Percentiles rank a stretch among this genome's conserved stretches.
phyloP scores from a whole-genome alignment of 2,113 vertebrate genomes.

The Probosciger aterrimus region DNA sequence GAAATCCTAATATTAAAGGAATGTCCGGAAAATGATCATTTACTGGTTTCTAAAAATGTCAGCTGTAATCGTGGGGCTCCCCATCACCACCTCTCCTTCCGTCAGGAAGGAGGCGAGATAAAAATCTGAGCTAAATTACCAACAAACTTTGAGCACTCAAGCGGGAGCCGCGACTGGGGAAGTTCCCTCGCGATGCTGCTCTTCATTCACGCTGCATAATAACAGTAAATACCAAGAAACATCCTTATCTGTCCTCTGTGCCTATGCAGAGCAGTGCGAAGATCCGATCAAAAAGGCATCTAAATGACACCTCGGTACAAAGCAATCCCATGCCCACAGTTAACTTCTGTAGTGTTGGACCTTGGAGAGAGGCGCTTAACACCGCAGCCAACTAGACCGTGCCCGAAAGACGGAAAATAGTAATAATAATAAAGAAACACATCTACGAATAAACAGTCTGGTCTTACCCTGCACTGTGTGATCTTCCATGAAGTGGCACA shows the following conservation, averaged over 20 bases:
- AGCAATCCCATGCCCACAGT: not conserved
- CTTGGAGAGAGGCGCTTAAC: conserved; percentile 1
- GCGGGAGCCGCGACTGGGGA: not conserved
- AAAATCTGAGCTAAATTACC: conserved; percentile 35
- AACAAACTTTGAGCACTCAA: conserved; percentile 47
- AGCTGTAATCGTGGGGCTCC: not conserved
- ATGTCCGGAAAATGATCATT: not conserved
- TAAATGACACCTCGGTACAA: not conserved
- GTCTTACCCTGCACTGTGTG: conserved; percentile 94
- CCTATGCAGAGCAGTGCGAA: not conserved
- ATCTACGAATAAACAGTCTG: not conserved
- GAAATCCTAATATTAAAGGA: not conserved
- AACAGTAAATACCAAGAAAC: not conserved
- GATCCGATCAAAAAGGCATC: not conserved
- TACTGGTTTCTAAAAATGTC: conserved; percentile 4
- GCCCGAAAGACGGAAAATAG: not conserved
- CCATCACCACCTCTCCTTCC: not conserved
- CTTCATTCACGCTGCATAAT: not conserved
- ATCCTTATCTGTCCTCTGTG: not conserved
- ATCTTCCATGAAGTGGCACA: conserved; percentile 93
- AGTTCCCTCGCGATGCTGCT: conserved; percentile 1
- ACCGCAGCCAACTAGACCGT: not conserved
- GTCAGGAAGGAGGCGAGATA: not conserved
- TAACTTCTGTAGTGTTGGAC: conserved; percentile 32
- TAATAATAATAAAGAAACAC: not conserved